Evolutionary conservation across 2,797 vertebrate species (phyloP), one percentile per base, ranked within the genome.

Genomic region (Rhinatrema bivittatum): DNA sequence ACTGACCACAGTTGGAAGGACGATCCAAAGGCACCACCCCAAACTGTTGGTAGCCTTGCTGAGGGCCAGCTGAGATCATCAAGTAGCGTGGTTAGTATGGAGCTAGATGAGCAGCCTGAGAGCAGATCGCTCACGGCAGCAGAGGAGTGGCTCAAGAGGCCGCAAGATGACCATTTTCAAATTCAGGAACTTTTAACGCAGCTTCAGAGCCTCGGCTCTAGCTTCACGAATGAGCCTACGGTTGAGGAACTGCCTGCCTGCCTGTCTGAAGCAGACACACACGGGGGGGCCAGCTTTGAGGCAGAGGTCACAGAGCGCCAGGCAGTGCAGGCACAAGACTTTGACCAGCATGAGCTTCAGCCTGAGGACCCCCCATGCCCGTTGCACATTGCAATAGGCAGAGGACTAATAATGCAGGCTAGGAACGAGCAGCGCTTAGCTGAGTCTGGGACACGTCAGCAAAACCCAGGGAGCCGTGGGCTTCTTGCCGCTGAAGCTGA

Each of bases 401-500:
- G 37, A 1, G 79, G 78, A 27, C 40, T 68, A 47, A 50, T 45
- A 1, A 12, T 28, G 0, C 32, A 3, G 10, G 37, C 51, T 8
- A 58, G 50, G 42, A 59, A 44, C 0, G 8, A 51, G 3, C 41
- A 10, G 31, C 44, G 16, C 32, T 13, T 42, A 0, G 2, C 19
- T 25, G 28, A 24, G 7, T n/a, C 36, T 6, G 57, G 28, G 18
- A 51, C 56, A 3, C 10, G 20, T 1, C 4, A 17, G 0, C 55
- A 55, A 15, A 4, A 25, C 5, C 27, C 15, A 10, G 20, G 9
- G 3, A 58, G 53, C 25, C 68, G 79, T 0, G 90, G 91, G 4
- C 72, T 96, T 37, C 76, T 95, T 20, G 91, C 90, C 0, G 81
- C 87, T 0, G 87, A 93, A 34, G 74, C 69, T 1, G 79, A 82